These are phyloP conservation scores for Corythaixoides concolor DNA, from an alignment of 2,113 vertebrate genomes.

Conservation along the genomic window DNA sequence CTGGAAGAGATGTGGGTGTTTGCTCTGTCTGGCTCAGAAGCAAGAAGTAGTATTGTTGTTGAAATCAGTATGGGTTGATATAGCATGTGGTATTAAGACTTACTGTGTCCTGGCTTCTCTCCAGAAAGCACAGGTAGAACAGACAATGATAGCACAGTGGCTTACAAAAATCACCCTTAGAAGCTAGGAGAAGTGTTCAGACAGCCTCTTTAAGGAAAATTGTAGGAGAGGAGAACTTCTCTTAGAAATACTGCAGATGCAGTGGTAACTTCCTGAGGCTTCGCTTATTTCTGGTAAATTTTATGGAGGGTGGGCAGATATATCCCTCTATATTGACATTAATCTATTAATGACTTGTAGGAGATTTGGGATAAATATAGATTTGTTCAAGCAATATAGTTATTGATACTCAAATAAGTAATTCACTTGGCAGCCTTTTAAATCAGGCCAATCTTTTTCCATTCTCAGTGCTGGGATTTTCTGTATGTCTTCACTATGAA, in stretches of 20 bases:
- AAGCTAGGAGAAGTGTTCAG: neutral
- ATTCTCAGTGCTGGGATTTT: neutral
- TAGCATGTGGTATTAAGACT: neutral
- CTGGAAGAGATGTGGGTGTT: neutral
- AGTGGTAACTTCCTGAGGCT: neutral
- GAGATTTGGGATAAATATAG: neutral
- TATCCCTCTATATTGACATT: neutral
- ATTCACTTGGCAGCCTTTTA: neutral
- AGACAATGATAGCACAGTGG: constrained; percentile 11
- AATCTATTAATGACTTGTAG: neutral
- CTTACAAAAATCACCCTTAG: neutral
- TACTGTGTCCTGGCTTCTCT: constrained; percentile 7
- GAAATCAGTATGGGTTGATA: neutral
- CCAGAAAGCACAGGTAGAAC: constrained; percentile 11
- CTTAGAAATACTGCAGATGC: neutral
- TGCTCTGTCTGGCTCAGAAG: neutral
- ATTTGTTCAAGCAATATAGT: neutral
- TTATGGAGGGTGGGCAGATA: neutral
- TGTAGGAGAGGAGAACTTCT: neutral
- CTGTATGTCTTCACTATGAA: neutral
- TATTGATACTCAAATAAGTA: neutral
- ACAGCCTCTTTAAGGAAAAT: neutral
- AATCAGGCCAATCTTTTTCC: neutral
- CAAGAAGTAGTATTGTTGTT: neutral
- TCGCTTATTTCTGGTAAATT: neutral